Evolutionary conservation across 2,113 vertebrate species (phyloP).

Genomic region (Nothobranchius kuhntae): DNA sequence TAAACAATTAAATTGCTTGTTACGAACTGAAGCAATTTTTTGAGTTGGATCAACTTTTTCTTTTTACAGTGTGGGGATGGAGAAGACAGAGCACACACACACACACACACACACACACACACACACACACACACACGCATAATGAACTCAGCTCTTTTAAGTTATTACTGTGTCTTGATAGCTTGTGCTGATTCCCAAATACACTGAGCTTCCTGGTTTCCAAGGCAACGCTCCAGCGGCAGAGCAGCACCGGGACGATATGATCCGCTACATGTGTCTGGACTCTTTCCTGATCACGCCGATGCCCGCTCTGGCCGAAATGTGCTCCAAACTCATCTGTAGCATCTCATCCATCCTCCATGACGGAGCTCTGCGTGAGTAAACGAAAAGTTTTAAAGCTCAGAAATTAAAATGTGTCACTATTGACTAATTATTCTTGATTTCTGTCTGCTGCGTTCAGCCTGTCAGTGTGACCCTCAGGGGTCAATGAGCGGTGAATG

Average conservation of each 20-base stretch:
- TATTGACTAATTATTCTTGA: background rate
- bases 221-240: slow-evolving; percentile 62
- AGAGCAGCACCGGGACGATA: slow-evolving; percentile 72
- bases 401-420: background rate
- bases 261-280: slow-evolving; percentile 84
- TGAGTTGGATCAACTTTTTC: too few relatives aligned
- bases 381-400: rapidly evolving
- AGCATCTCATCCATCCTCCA: slow-evolving; percentile 85
- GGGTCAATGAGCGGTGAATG: slow-evolving; percentile 86
- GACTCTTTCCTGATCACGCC: slow-evolving; percentile 83
- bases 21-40: too few relatives aligned
- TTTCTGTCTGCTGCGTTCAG: slow-evolving; percentile 55
- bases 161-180: slow-evolving; percentile 22
- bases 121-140: too few relatives aligned
- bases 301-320: slow-evolving; percentile 75
- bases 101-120: too few relatives aligned
- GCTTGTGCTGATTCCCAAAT: slow-evolving; percentile 83
- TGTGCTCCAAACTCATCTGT: slow-evolving; percentile 83
- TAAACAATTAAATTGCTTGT: too few relatives aligned
- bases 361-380: slow-evolving; percentile 82
- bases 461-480: slow-evolving; percentile 85
- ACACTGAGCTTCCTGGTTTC: slow-evolving; percentile 83
- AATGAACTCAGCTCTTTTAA: too few relatives aligned
- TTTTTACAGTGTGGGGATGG: too few relatives aligned
- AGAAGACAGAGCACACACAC: too few relatives aligned